phyloP scores from a whole-genome alignment of 2,797 vertebrate genomes.

The Euthynnus affinis region DNA sequence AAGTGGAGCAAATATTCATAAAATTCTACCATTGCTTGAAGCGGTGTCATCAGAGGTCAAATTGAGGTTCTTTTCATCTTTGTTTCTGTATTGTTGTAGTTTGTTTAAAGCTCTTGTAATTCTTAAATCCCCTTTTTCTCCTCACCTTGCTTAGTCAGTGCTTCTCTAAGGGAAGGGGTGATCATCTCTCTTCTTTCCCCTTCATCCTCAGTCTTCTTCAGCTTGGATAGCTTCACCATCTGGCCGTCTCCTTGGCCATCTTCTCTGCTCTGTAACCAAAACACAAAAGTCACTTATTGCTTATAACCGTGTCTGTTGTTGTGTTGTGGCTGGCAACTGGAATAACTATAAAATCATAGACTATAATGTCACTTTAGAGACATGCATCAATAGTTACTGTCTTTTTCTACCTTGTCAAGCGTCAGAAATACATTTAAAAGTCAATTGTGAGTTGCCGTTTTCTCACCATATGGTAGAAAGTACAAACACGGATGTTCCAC shows the following conservation, averaged over 20 bases:
- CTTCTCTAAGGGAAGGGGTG: conserved; percentile 90
- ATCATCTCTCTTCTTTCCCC: conserved; percentile 93
- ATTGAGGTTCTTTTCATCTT: neutral
- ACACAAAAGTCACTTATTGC: conserved; percentile 27
- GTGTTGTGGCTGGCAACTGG: neutral
- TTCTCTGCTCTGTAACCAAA: conserved; percentile 68
- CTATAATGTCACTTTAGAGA: neutral
- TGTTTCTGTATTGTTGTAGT: conserved; percentile 8
- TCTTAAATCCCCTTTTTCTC: neutral
- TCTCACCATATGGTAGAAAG: neutral
- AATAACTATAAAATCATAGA: neutral
- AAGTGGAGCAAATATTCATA: neutral
- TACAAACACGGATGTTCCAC: too few relatives aligned
- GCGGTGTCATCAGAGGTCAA: neutral
- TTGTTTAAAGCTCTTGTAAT: neutral
- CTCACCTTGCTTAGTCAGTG: conserved; percentile 96
- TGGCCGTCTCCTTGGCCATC: conserved; percentile 65
- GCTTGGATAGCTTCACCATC: conserved; percentile 69
- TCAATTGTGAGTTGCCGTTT: neutral
- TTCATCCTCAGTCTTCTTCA: conserved; percentile 75
- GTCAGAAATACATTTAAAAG: neutral
- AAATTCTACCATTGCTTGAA: neutral
- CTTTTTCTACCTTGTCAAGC: neutral
- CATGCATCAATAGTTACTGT: neutral
- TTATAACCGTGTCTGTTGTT: neutral